Evolutionary conservation across 1,140 invertebrate species (phyloP).

Genomic region (Cotesia typhae): DNA sequence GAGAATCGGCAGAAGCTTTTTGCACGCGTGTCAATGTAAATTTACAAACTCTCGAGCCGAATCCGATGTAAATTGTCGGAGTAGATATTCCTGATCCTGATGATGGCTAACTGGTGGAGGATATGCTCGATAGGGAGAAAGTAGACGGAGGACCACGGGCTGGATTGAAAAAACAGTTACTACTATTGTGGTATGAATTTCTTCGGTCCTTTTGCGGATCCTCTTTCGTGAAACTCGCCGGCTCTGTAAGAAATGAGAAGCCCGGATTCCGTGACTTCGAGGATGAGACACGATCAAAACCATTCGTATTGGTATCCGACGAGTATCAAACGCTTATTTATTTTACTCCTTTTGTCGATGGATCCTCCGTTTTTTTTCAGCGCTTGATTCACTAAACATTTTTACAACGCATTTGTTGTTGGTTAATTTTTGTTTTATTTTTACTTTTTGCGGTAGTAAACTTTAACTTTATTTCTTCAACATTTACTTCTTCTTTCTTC

Average conservation of each 20-base stretch:
- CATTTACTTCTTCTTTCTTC: too few species aligned
- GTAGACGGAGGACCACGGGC: slow-evolving; percentile 17
- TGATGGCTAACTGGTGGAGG: neutral
- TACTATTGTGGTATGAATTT: too few species aligned
- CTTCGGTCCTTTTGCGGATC: slow-evolving; percentile 52
- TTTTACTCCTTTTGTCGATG: slow-evolving; percentile 36
- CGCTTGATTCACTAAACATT: neutral
- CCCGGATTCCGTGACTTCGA: slow-evolving; percentile 55
- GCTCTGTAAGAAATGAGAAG: slow-evolving; percentile 53
- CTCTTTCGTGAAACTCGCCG: slow-evolving; percentile 41
- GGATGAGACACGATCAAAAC: slow-evolving; percentile 46
- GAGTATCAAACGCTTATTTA: slow-evolving; percentile 22
- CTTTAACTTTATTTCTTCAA: too few species aligned
- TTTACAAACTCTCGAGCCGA: slow-evolving; percentile 38
- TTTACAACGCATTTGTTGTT: too few species aligned
- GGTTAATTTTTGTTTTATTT: too few species aligned
- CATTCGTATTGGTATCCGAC: slow-evolving; percentile 36
- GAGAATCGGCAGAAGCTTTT: slow-evolving; percentile 47
- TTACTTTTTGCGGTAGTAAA: too few species aligned
- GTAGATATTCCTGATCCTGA: slow-evolving; percentile 12
- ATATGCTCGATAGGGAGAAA: neutral
- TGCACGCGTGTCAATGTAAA: slow-evolving; percentile 63
- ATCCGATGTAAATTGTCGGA: slow-evolving; percentile 52
- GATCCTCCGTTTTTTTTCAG: neutral
- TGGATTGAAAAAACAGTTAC: slow-evolving; percentile 31